Conservation (phyloP, 2,113 vertebrate genomes). For the Grus americana region DNA sequence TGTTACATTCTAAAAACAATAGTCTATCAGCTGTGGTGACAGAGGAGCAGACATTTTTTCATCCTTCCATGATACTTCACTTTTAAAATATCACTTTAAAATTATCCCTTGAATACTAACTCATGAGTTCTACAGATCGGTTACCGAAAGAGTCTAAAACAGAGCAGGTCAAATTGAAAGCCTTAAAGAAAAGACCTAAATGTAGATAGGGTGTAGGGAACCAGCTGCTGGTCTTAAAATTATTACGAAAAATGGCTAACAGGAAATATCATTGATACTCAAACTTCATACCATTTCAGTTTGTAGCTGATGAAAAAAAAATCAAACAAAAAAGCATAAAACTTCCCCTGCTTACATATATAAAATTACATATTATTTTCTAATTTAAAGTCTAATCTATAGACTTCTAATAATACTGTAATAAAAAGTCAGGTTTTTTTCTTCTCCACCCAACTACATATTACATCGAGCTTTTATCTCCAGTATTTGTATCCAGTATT, state of each 20-base stretch:
- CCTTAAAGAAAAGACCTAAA: not conserved
- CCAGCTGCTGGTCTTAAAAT: not conserved
- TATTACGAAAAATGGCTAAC: not conserved
- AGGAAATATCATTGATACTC: not conserved
- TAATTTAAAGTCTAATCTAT: not conserved
- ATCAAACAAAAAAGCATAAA: not conserved
- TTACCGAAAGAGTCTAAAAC: not conserved
- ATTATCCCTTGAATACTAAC: not conserved
- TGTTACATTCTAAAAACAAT: not conserved
- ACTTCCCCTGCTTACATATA: not conserved
- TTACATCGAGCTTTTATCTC: not conserved
- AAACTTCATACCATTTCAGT: not conserved
- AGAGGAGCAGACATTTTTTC: not conserved
- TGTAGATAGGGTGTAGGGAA: not conserved
- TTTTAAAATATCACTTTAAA: not conserved
- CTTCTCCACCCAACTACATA: not conserved
- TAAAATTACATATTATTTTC: not conserved
- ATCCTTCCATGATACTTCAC: not conserved
- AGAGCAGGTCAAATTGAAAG: not conserved
- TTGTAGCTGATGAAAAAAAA: not conserved
- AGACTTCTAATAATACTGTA: not conserved
- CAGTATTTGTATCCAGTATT: not conserved
- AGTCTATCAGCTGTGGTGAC: not conserved
- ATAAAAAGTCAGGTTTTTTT: not conserved
- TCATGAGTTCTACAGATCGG: not conserved